Percentiles rank a stretch among this genome's conserved stretches.
These are phyloP conservation scores for Salarias fasciatus DNA, from an alignment of 2,797 vertebrate genomes.

Conservation along the genomic window DNA sequence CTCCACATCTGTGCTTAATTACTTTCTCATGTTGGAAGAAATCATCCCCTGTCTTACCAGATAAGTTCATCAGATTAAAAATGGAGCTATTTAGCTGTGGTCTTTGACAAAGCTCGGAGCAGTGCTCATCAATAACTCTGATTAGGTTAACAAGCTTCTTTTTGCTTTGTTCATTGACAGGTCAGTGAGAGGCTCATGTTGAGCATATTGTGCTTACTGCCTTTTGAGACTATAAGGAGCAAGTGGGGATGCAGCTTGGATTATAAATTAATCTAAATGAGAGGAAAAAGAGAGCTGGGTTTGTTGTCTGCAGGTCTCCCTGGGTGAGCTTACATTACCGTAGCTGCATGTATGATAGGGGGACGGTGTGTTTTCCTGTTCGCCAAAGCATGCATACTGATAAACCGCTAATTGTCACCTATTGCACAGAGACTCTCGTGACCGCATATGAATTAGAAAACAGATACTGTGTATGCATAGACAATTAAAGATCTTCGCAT, in stretches of 20 bases:
- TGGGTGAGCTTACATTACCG: slow-evolving; percentile 24
- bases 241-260: slow-evolving; percentile 29
- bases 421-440: slow-evolving; percentile 7
- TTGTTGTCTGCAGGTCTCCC: slow-evolving; percentile 31
- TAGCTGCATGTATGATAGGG: slow-evolving; percentile 12
- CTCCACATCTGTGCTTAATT: slow-evolving; percentile 58
- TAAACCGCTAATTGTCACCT: slow-evolving; percentile 23
- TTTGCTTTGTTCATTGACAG: slow-evolving; percentile 67
- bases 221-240: slow-evolving; percentile 9
- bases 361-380: slow-evolving; percentile 22
- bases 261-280: slow-evolving; percentile 43
- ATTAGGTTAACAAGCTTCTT: slow-evolving; percentile 78
- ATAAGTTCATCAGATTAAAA: slow-evolving; percentile 52
- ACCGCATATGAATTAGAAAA: slow-evolving; percentile 4
- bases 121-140: slow-evolving; percentile 69
- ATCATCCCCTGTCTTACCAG: slow-evolving; percentile 40
- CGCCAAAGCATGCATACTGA: slow-evolving; percentile 13
- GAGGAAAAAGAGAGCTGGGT: slow-evolving; percentile 12
- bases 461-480: background rate
- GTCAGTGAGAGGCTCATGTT: slow-evolving; percentile 44
- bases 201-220: slow-evolving; percentile 34
- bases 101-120: slow-evolving; percentile 50
- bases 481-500: slow-evolving; percentile 6
- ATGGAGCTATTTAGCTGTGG: slow-evolving; percentile 57
- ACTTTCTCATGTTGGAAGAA: slow-evolving; percentile 41